Conservation (phyloP, 2,797 vertebrate genomes). For the Periophthalmus magnuspinnatus region DNA sequence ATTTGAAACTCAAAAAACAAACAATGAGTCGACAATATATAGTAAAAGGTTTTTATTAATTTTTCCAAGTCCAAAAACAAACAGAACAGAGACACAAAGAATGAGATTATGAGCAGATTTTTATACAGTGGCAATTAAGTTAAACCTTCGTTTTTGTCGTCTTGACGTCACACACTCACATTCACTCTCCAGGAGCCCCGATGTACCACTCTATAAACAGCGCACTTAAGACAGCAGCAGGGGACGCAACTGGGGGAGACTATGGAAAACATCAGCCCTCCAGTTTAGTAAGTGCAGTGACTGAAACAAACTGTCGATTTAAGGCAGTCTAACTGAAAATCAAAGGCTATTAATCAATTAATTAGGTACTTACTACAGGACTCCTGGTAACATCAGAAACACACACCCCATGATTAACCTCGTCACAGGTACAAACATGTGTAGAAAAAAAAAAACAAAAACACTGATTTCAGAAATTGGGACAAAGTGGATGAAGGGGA, state of each 20-base stretch:
- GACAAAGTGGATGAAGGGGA: conserved; percentile 67
- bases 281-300: conserved; percentile 42
- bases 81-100: conserved; percentile 77
- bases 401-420: conserved; percentile 34
- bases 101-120: conserved; percentile 76
- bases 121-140: conserved; percentile 83
- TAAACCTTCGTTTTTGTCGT: conserved; percentile 70
- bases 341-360: not conserved
- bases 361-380: conserved; percentile 27
- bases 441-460: conserved; percentile 53
- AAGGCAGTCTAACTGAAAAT: conserved; percentile 17
- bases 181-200: conserved; percentile 59
- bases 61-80: conserved; percentile 79
- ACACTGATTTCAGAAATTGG: conserved; percentile 72
- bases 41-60: conserved; percentile 81
- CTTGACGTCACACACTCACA: conserved; percentile 44
- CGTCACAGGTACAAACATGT: conserved; percentile 60
- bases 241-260: conserved; percentile 33
- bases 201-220: conserved; percentile 42
- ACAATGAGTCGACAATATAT: conserved; percentile 20
- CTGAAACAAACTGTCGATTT: conserved; percentile 39
- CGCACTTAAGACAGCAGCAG: conserved; percentile 56
- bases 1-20: not conserved
- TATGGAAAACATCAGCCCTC: conserved; percentile 29
- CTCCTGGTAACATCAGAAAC: conserved; percentile 54